phyloP scores from a whole-genome alignment of 1,140 invertebrate genomes.

The Papilio polytes region DNA sequence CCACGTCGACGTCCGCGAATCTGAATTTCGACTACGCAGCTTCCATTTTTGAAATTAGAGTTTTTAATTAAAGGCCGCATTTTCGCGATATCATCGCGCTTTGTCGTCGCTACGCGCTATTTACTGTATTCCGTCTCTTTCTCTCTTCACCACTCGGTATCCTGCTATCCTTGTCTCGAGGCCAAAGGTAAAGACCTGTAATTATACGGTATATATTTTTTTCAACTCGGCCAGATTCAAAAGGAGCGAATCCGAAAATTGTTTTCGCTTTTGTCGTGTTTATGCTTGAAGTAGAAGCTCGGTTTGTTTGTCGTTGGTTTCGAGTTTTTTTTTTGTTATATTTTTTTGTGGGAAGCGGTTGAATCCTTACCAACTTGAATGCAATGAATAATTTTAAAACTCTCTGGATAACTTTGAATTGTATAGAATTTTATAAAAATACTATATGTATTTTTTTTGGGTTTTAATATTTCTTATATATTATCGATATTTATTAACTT shows the following conservation, averaged over 20 bases:
- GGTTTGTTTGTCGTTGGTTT: conserved; percentile 20
- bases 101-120: conserved; percentile 54
- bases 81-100: conserved; percentile 58
- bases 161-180: conserved; percentile 9
- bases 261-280: conserved; percentile 47
- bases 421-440: neutral
- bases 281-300: conserved; percentile 16
- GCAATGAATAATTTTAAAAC: conserved; percentile 6
- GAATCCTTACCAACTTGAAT: neutral
- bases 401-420: neutral
- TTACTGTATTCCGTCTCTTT: conserved; percentile 51
- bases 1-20: conserved; percentile 35
- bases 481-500: neutral
- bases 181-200: conserved; percentile 52
- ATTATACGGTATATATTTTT: conserved; percentile 49
- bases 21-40: conserved; percentile 46
- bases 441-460: neutral
- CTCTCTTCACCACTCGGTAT: neutral
- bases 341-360: neutral
- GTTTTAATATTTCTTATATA: neutral
- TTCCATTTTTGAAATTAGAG: conserved; percentile 66
- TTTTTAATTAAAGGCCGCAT: conserved; percentile 65
- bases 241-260: conserved; percentile 45
- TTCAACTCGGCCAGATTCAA: conserved; percentile 36
- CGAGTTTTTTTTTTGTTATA: conserved; percentile 7